These are phyloP conservation scores for Tenthredo mesomela DNA, from an alignment of 2,888 invertebrate species.

Conservation along the genomic window DNA sequence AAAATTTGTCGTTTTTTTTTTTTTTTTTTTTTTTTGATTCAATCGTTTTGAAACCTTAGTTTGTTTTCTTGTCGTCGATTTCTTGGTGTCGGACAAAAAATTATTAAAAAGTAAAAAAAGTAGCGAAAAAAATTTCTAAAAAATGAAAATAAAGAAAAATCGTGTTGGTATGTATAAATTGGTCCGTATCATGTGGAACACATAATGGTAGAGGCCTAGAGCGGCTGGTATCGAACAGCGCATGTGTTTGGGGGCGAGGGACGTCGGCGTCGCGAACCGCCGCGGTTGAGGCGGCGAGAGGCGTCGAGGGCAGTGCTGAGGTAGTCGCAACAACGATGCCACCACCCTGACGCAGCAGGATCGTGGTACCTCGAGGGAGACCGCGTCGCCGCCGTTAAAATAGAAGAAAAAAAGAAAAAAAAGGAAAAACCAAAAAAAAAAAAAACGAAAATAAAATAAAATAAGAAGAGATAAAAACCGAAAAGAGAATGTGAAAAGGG, in stretches of 20 bases:
- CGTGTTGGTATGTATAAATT: neutral
- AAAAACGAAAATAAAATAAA: slow-evolving; percentile 39
- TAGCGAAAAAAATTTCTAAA: neutral
- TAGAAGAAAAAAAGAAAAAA: slow-evolving; percentile 46
- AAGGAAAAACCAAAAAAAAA: slow-evolving; percentile 20
- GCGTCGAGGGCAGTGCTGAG: slow-evolving; percentile 69
- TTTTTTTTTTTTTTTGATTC: too few species aligned
- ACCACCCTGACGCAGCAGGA: slow-evolving; percentile 72
- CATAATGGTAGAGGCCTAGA: slow-evolving; percentile 19
- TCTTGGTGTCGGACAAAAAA: too few species aligned
- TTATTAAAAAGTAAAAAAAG: neutral
- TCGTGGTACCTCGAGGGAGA: slow-evolving; percentile 38
- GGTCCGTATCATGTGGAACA: slow-evolving; percentile 3
- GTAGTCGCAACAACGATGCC: slow-evolving; percentile 76
- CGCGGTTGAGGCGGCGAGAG: slow-evolving; percentile 59
- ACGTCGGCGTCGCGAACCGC: slow-evolving; percentile 65
- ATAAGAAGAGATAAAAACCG: neutral
- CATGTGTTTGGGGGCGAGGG: slow-evolving; percentile 65
- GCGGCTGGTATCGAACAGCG: slow-evolving; percentile 64
- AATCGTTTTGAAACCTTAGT: too few species aligned
- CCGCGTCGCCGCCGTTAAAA: slow-evolving; percentile 58
- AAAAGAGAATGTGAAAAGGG: slow-evolving; percentile 16
- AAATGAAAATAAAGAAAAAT: neutral
- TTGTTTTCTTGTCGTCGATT: too few species aligned
- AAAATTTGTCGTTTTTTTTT: too few species aligned